Evolutionary conservation across 2,888 invertebrate species (phyloP).

Genomic region (Pheosia gnoma): DNA sequence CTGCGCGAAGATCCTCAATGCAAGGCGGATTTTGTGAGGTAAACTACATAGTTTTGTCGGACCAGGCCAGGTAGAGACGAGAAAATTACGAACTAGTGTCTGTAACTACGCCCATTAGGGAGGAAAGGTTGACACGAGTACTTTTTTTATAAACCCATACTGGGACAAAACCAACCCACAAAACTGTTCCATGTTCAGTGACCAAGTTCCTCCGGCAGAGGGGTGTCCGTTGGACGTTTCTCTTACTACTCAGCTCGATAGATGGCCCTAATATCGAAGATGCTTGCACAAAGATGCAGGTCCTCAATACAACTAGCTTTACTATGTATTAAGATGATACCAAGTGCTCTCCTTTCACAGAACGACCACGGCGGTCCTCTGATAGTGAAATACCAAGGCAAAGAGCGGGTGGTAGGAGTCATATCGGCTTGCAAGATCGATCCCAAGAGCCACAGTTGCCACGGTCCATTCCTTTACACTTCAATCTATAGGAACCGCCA

Average conservation of each 20-base stretch:
- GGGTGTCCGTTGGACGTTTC: too few relatives aligned
- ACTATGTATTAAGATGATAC: too few relatives aligned
- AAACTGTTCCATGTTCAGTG: too few relatives aligned
- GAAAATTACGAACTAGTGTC: background rate
- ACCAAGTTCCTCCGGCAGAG: too few relatives aligned
- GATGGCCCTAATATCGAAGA: too few relatives aligned
- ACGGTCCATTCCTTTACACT: constrained; percentile 77
- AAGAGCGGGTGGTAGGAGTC: constrained; percentile 69
- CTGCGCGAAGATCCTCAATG: constrained; percentile 62
- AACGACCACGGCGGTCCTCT: constrained; percentile 78
- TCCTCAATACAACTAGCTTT: too few relatives aligned
- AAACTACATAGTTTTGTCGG: constrained; percentile 5
- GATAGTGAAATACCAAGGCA: constrained; percentile 66
- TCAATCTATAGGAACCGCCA: constrained; percentile 73
- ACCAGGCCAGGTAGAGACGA: background rate
- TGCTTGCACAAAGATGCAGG: too few relatives aligned
- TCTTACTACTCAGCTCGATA: too few relatives aligned
- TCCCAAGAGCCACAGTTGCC: constrained; percentile 73
- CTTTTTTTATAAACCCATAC: too few relatives aligned
- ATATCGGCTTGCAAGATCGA: constrained; percentile 79
- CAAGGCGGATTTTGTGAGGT: constrained; percentile 79
- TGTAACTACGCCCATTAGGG: too few relatives aligned
- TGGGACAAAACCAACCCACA: too few relatives aligned
- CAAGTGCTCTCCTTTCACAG: constrained; percentile 34
- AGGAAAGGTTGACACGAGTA: too few relatives aligned